Evolutionary conservation across 2,113 vertebrate genomes (phyloP).

Genomic region (Drymodes brunneopygia): DNA sequence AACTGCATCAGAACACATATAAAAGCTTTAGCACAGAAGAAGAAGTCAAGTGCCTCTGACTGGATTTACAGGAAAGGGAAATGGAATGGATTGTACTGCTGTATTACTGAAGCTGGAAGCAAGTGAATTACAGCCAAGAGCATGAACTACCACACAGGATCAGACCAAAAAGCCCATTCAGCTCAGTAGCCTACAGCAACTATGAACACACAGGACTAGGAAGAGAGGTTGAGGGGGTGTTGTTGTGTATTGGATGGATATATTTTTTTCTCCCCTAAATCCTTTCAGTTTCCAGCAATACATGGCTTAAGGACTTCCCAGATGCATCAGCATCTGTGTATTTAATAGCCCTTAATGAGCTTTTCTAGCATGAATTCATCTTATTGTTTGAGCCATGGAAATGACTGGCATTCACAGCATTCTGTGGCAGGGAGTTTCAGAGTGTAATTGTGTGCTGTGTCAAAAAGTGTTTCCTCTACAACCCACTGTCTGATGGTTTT

Average conservation of each 20-base stretch:
- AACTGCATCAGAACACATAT: neutral
- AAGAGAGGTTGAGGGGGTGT: accelerated
- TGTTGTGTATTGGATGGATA: neutral
- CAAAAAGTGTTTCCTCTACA: conserved; percentile 32
- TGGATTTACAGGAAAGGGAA: neutral
- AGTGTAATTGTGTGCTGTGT: neutral
- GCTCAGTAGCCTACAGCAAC: neutral
- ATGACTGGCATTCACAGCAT: neutral
- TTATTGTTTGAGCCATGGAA: conserved; percentile 7
- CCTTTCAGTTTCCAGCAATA: neutral
- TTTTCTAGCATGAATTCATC: neutral
- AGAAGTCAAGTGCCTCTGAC: neutral
- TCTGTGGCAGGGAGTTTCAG: conserved; percentile 13
- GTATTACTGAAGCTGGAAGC: neutral
- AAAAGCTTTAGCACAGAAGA: neutral
- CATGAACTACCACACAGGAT: neutral
- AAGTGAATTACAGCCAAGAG: neutral
- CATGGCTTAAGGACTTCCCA: neutral
- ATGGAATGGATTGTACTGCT: neutral
- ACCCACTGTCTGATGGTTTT: neutral
- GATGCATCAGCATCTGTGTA: neutral
- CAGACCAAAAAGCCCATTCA: neutral
- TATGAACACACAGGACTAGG: neutral
- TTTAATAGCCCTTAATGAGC: conserved; percentile 19
- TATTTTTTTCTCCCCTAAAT: neutral